Percentiles rank a stretch among this genome's conserved stretches.
Evolutionary conservation across 2,797 vertebrate genomes (phyloP).

Genomic region (Centropyge bicolor): DNA sequence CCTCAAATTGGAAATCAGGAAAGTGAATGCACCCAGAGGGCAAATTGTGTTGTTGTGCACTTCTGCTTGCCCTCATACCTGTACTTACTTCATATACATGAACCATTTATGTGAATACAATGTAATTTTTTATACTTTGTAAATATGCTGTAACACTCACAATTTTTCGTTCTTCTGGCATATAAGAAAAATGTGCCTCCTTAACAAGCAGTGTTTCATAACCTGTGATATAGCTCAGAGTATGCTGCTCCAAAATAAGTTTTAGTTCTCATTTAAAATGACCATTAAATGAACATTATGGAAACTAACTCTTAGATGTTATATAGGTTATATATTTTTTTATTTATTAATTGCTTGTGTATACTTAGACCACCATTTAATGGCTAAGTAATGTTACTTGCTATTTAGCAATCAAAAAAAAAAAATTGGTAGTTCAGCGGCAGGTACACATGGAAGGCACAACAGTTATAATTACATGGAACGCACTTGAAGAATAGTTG

Average conservation of each 20-base stretch:
- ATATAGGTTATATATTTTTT: background rate
- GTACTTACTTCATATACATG: background rate
- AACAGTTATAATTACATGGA: background rate
- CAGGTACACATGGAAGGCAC: background rate
- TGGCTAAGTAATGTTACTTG: background rate
- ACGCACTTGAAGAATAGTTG: background rate
- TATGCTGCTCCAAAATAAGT: no score
- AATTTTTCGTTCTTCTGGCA: no score
- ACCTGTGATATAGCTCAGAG: no score
- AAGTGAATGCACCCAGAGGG: background rate
- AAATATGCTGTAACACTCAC: no score
- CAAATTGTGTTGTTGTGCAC: conserved; percentile 7
- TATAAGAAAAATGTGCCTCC: no score
- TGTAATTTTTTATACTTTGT: no score
- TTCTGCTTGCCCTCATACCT: background rate
- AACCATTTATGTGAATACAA: no score
- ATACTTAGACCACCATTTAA: background rate
- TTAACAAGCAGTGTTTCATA: no score
- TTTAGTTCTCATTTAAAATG: no score
- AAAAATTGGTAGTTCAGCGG: no score
- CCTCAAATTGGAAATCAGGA: background rate
- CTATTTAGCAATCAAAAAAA: background rate
- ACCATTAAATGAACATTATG: no score
- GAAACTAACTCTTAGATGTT: background rate
- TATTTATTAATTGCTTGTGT: no score